Percentiles rank a stretch among this genome's conserved stretches.
These are phyloP conservation scores for Lepidochrysops patricia DNA, from an alignment of 2,888 invertebrate genomes.

Conservation along the genomic window DNA sequence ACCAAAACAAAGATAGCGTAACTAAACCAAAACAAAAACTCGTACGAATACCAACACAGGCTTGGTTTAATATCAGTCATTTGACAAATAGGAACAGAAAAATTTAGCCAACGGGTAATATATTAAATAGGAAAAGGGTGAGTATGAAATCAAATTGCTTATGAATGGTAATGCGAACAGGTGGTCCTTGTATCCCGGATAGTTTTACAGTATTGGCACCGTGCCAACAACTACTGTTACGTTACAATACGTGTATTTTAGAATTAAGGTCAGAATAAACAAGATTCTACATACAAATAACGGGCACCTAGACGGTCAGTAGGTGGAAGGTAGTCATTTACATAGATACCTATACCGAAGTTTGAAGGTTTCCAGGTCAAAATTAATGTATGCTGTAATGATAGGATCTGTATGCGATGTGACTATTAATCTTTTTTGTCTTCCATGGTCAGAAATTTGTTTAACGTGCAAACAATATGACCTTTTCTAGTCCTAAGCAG, in stretches of 20 bases:
- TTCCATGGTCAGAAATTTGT: too few species aligned
- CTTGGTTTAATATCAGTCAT: too few species aligned
- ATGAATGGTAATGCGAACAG: not conserved
- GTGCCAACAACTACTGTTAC: not conserved
- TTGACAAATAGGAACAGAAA: too few species aligned
- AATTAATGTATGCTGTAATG: not conserved
- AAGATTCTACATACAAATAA: conserved; percentile 8
- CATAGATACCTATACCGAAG: not conserved
- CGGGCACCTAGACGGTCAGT: not conserved
- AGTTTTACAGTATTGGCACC: conserved; percentile 2
- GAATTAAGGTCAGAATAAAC: conserved; percentile 14
- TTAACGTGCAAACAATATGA: too few species aligned
- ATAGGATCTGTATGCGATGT: too few species aligned
- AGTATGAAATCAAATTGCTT: not conserved
- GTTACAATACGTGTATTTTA: conserved; percentile 11
- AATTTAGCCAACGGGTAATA: too few species aligned
- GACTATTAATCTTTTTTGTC: too few species aligned
- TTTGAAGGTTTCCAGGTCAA: not conserved
- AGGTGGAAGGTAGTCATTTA: not conserved
- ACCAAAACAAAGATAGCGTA: too few species aligned
- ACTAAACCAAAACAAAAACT: too few species aligned
- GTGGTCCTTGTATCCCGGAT: not conserved
- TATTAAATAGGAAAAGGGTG: too few species aligned
- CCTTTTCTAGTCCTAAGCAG: too few species aligned
- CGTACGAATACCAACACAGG: too few species aligned